phyloP scores from a whole-genome alignment of 2,797 vertebrate genomes.

The Gambusia yucatana region DNA sequence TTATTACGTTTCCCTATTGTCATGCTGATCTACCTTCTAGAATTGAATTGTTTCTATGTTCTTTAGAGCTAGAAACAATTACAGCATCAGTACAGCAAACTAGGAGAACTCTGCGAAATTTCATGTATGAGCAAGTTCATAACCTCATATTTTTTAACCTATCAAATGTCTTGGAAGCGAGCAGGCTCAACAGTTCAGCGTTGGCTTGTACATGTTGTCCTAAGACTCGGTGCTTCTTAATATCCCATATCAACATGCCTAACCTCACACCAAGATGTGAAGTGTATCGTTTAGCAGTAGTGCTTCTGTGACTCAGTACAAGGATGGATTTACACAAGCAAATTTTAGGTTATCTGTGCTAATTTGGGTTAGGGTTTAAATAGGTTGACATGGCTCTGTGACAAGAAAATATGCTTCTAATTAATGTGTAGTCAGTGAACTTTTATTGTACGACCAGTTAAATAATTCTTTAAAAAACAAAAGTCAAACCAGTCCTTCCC shows the following conservation, averaged over 20 bases:
- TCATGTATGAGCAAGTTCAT: neutral
- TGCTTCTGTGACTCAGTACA: constrained; percentile 17
- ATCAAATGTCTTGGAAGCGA: constrained; percentile 36
- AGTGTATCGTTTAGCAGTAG: constrained; percentile 41
- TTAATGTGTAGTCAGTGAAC: constrained; percentile 6
- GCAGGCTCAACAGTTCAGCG: constrained; percentile 22
- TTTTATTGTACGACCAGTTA: neutral
- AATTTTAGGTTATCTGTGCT: constrained; percentile 17
- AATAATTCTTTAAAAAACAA: constrained; percentile 1
- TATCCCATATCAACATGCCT: constrained; percentile 48
- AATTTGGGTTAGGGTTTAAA: constrained; percentile 23
- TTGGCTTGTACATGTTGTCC: constrained; percentile 49
- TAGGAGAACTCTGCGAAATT: neutral
- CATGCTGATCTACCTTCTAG: neutral
- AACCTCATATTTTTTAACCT: constrained; percentile 18
- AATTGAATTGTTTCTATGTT: neutral
- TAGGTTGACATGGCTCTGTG: constrained; percentile 15
- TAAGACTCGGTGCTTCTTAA: constrained; percentile 17
- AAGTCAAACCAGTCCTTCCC: neutral
- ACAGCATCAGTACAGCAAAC: neutral
- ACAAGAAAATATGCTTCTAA: neutral
- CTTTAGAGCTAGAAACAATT: neutral
- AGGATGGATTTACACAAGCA: constrained; percentile 21
- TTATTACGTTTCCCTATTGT: neutral
- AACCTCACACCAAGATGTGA: constrained; percentile 37